A percentile compares a stretch with the other conserved stretches of the same genome.
These are phyloP conservation scores for Aurelia aurita complex sp. Pacific DNA, from an alignment of 30 jellyfish, hydroid and myxozoan genomes.

Conservation along the genomic window DNA sequence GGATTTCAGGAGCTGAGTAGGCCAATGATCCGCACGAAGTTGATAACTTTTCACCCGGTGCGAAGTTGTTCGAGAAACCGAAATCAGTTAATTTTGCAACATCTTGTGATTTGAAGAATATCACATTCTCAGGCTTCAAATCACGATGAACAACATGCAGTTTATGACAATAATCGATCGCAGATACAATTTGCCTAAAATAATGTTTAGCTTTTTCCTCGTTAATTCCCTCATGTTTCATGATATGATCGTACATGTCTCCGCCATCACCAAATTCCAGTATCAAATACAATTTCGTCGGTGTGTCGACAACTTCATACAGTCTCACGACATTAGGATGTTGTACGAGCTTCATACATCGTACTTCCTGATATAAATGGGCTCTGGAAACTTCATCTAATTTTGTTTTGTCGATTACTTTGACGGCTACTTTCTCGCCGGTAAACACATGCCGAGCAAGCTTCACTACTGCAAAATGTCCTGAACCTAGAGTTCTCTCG, in stretches of 20 bases:
- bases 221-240: constrained; percentile 92
- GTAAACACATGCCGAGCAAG: constrained; percentile 98
- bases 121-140: constrained; percentile 97
- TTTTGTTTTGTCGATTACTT: constrained; percentile 94
- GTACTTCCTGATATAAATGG: constrained; percentile 92
- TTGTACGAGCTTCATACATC: constrained; percentile 94
- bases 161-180: constrained; percentile 94
- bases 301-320: constrained; percentile 95
- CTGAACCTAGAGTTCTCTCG: constrained; percentile 95
- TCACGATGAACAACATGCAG: constrained; percentile 99
- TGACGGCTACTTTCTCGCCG: constrained; percentile 97
- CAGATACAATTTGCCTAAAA: constrained; percentile 95
- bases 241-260: constrained; percentile 96
- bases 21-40: constrained; percentile 98
- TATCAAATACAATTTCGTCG: constrained; percentile 89
- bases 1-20: constrained; percentile 98
- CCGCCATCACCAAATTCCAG: constrained; percentile 99
- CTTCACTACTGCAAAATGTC: constrained; percentile 97
- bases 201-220: constrained; percentile 96
- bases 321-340: constrained; percentile 97
- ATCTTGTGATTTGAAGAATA: constrained; percentile 87
- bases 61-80: constrained; percentile 93
- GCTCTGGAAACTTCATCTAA: constrained; percentile 91
- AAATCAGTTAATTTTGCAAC: constrained; percentile 95
- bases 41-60: constrained; percentile 91